Evolutionary conservation across 2,797 vertebrate genomes (phyloP).

Genomic region (Microhierax caerulescens): DNA sequence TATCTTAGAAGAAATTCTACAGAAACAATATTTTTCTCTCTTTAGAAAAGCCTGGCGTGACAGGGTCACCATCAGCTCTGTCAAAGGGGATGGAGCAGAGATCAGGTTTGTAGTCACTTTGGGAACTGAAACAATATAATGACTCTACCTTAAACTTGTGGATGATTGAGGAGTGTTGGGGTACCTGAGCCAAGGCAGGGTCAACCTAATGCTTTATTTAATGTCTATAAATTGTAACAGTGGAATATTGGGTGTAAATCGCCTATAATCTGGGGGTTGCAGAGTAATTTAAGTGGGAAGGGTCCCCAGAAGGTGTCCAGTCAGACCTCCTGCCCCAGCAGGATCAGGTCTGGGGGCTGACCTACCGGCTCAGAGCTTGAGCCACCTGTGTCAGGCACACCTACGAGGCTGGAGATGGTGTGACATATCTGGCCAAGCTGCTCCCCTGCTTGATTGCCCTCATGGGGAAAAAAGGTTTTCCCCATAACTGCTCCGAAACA

Average conservation of each 20-base stretch:
- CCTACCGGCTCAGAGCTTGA: not conserved
- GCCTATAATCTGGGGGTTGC: not conserved
- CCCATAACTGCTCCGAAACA: not conserved
- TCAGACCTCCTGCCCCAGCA: not conserved
- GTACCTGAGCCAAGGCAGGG: not conserved
- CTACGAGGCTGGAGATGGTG: accelerated
- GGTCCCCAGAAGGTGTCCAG: not conserved
- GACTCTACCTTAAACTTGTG: not conserved
- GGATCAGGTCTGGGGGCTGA: not conserved
- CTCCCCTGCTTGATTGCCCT: not conserved
- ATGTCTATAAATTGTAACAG: accelerated
- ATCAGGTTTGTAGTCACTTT: not conserved
- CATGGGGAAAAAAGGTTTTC: not conserved
- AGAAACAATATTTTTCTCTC: not conserved
- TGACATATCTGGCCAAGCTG: not conserved
- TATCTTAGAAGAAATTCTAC: not conserved
- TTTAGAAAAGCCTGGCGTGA: not conserved
- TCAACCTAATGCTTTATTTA: not conserved
- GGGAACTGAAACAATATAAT: not conserved
- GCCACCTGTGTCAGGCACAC: not conserved
- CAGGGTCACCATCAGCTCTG: not conserved
- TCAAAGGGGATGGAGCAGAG: not conserved
- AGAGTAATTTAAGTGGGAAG: not conserved
- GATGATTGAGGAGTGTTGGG: accelerated
- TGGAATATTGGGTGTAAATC: accelerated